phyloP scores from a whole-genome alignment of 2,113 vertebrate species.

The Scophthalmus maximus region DNA sequence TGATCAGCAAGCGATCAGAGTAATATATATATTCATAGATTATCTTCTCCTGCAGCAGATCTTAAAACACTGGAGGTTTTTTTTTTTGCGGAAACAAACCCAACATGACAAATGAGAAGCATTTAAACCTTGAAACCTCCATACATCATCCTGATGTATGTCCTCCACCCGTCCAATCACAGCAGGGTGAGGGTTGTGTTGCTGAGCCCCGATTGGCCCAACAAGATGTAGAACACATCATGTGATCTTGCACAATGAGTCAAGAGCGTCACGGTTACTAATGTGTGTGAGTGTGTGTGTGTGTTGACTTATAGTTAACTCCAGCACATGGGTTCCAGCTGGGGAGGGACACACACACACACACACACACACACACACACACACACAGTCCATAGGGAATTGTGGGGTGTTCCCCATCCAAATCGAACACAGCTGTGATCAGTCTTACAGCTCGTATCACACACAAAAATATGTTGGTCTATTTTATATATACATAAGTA shows the following conservation, averaged over 20 bases:
- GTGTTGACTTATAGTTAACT: neutral
- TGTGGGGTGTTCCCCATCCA: constrained; percentile 49
- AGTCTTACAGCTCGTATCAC: neutral
- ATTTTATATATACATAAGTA: no score
- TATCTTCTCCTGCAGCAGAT: no score
- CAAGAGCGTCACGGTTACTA: no score
- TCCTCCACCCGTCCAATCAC: neutral
- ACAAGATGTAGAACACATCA: neutral
- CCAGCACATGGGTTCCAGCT: constrained; percentile 31
- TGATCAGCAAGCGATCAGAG: no score
- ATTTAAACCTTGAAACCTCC: neutral
- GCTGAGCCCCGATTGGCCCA: constrained; percentile 30
- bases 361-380: neutral
- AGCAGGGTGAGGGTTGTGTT: neutral
- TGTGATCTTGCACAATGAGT: neutral
- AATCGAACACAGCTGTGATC: constrained; percentile 58
- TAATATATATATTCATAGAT: no score
- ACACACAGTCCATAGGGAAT: constrained; percentile 12
- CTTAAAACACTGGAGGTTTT: no score
- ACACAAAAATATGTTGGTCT: no score
- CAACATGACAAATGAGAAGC: neutral
- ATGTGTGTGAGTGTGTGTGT: neutral
- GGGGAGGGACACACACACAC: constrained; percentile 14
- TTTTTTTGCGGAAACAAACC: no score
- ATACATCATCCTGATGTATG: constrained; percentile 1